A percentile compares a stretch with the other conserved stretches of the same genome.
phyloP scores from a whole-genome alignment of 2,113 vertebrate species.

The Pelvicachromis taeniatus region DNA sequence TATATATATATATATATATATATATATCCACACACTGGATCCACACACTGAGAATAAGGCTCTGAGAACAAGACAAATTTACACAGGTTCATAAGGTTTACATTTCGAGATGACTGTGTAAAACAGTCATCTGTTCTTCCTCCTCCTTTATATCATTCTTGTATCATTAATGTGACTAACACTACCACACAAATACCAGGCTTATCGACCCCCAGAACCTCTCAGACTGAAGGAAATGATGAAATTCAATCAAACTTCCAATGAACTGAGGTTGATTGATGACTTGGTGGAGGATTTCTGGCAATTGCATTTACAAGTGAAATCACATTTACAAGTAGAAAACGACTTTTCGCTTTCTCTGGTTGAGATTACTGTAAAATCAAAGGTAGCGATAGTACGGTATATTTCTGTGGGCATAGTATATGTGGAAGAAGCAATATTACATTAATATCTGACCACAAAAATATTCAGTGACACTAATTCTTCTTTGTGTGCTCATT shows the following conservation, averaged over 20 bases:
- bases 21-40: no score
- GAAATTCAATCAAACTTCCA: conserved; percentile 59
- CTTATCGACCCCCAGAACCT: conserved; percentile 35
- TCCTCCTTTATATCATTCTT: conserved; percentile 3
- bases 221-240: conserved; percentile 45
- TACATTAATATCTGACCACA: neutral
- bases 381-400: neutral
- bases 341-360: conserved; percentile 4
- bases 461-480: neutral
- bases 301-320: conserved; percentile 53
- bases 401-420: neutral
- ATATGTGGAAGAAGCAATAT: neutral
- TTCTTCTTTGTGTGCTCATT: neutral
- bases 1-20: neutral
- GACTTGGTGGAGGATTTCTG: conserved; percentile 55
- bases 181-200: conserved; percentile 18
- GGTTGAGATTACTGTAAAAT: neutral
- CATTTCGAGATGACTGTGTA: neutral
- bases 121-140: neutral
- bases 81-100: neutral
- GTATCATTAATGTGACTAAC: conserved; percentile 26
- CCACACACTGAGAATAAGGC: no score
- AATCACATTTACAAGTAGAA: conserved; percentile 41
- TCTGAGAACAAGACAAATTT: neutral
- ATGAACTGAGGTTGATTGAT: conserved; percentile 59